phyloP scores from a whole-genome alignment of 2,113 vertebrate species.

The Danio rerio region DNA sequence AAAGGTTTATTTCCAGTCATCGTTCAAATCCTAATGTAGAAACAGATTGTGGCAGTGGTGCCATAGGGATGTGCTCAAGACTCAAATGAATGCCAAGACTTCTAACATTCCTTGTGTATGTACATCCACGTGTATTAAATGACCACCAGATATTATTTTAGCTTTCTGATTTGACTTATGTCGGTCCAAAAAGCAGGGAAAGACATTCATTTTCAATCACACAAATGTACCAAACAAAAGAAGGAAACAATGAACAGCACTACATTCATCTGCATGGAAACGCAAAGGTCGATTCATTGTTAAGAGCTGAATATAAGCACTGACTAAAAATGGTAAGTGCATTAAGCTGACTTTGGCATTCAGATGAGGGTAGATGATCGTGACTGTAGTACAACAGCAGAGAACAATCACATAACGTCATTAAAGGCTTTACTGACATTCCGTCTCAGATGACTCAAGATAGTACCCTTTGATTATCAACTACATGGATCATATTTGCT shows the following conservation, averaged over 20 bases:
- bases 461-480: conserved; percentile 30
- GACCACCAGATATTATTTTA: not conserved
- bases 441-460: conserved; percentile 17
- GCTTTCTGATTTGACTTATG: not conserved
- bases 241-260: not conserved
- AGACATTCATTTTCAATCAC: conserved; percentile 8
- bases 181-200: not conserved
- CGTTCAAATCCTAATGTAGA: not conserved
- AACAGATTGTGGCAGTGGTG: not conserved
- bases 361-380: not conserved
- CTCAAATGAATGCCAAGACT: not conserved
- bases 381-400: conserved; percentile 3
- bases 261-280: not conserved
- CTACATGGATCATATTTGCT: not conserved
- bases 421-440: conserved; percentile 11
- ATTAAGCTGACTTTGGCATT: conserved; percentile 37
- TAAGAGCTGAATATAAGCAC: conserved; percentile 7
- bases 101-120: conserved; percentile 43
- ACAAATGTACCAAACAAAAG: conserved; percentile 2
- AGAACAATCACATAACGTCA: conserved; percentile 15
- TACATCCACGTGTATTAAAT: conserved; percentile 24
- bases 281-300: not conserved
- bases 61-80: not conserved
- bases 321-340: conserved; percentile 27
- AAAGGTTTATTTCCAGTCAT: conserved; percentile 44